A percentile compares a stretch with the other conserved stretches of the same genome.
These are phyloP conservation scores for Ptyas mucosa DNA, from an alignment of 2,113 vertebrate species.

Conservation along the genomic window DNA sequence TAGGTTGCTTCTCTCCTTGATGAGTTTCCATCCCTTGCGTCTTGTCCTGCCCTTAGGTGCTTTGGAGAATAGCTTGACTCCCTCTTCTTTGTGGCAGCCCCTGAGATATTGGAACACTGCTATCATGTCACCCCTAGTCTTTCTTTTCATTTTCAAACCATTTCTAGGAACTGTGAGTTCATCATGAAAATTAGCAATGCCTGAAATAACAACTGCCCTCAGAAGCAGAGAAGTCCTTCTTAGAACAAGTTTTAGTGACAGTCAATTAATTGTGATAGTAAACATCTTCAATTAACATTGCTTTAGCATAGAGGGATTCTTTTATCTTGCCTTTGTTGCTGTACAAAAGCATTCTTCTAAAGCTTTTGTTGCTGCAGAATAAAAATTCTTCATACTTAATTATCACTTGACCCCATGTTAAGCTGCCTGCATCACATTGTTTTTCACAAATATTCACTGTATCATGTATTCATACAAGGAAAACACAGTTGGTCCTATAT, in stretches of 20 bases:
- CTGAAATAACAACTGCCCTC: background rate
- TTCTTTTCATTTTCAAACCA: background rate
- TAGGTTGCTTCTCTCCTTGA: too few species aligned
- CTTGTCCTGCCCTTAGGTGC: too few species aligned
- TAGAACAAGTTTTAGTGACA: background rate
- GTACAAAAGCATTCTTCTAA: background rate
- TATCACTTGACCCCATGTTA: background rate
- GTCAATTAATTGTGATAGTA: conserved; percentile 11
- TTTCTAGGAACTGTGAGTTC: rapidly evolving
- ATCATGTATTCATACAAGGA: background rate
- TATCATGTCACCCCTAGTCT: too few species aligned
- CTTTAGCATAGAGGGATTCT: background rate
- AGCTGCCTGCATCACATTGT: background rate
- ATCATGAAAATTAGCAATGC: background rate
- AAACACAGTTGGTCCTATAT: background rate
- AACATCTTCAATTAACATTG: background rate
- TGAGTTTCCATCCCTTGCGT: too few species aligned
- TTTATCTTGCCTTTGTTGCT: conserved; percentile 10
- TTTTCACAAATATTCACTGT: background rate
- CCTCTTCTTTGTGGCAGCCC: too few species aligned
- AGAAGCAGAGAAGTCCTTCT: background rate
- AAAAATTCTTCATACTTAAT: background rate
- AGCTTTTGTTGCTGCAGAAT: conserved; percentile 8
- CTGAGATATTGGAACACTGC: too few species aligned
- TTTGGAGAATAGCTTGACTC: too few species aligned